Evolutionary conservation across 2,113 vertebrate genomes (phyloP).

Genomic region (Alaudala cheleensis): DNA sequence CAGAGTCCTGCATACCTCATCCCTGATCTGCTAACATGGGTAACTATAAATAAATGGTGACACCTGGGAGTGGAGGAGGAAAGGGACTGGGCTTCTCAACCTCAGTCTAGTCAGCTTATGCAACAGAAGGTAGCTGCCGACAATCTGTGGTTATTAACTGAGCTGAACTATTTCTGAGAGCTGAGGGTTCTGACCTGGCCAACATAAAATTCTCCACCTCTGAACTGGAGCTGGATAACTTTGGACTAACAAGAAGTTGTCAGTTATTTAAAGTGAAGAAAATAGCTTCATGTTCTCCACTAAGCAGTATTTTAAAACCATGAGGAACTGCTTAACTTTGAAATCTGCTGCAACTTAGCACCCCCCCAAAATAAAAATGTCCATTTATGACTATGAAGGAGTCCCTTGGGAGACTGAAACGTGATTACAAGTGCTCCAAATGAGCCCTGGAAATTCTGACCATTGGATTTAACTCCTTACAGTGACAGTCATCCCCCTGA

Average conservation of each 20-base stretch:
- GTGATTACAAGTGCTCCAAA: background rate
- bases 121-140: background rate
- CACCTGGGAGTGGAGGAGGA: background rate
- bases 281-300: background rate
- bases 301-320: background rate
- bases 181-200: background rate
- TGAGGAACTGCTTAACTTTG: background rate
- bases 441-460: background rate
- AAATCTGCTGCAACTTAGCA: background rate
- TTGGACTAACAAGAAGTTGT: background rate
- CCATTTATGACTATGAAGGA: background rate
- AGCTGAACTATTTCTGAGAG: background rate
- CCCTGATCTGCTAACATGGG: background rate
- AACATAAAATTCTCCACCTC: background rate
- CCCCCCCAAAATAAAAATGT: background rate
- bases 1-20: background rate
- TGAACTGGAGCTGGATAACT: background rate
- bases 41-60: constrained; percentile 61
- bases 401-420: background rate
- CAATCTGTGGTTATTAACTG: background rate
- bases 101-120: background rate
- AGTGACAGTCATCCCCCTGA: background rate
- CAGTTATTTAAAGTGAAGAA: background rate
- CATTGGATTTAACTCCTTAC: background rate
- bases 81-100: background rate